A percentile compares a stretch with the other conserved stretches of the same genome.
phyloP scores from a whole-genome alignment of 1,140 invertebrate species.

The Scaptodrosophila lebanonensis region DNA sequence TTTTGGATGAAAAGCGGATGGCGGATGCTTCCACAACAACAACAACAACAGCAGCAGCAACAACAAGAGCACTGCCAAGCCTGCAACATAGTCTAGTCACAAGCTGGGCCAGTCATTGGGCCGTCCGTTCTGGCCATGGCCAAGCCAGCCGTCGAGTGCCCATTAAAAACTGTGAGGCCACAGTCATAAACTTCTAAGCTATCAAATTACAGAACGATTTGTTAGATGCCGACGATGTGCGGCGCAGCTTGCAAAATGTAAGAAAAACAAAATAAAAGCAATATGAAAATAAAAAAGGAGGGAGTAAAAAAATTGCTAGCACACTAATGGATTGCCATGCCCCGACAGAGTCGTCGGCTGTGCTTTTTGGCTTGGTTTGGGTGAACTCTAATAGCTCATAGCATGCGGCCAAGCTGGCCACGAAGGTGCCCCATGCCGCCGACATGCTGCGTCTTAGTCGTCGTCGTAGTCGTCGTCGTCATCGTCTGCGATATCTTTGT shows the following conservation, averaged over 20 bases:
- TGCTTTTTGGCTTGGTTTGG: slow-evolving; percentile 44
- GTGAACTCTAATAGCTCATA: slow-evolving; percentile 74
- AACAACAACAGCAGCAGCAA: too few species aligned
- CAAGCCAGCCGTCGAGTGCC: slow-evolving; percentile 8
- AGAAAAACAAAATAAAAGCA: slow-evolving; percentile 15
- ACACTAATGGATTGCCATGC: slow-evolving; percentile 44
- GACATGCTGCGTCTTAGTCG: slow-evolving; percentile 3
- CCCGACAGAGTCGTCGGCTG: slow-evolving; percentile 14
- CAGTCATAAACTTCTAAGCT: slow-evolving; percentile 73
- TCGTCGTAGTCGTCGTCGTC: slow-evolving; percentile 60
- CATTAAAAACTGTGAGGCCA: slow-evolving; percentile 69
- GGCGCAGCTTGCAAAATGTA: slow-evolving; percentile 1
- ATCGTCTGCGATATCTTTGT: slow-evolving; percentile 66
- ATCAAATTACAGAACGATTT: slow-evolving; percentile 76
- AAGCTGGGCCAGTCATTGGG: not conserved
- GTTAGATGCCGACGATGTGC: slow-evolving; percentile 67
- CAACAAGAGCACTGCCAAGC: not conserved
- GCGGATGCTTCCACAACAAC: too few species aligned
- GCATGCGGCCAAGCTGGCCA: slow-evolving; percentile 50
- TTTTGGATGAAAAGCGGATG: too few species aligned
- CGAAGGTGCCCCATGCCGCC: not conserved
- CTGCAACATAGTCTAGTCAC: slow-evolving; percentile 33
- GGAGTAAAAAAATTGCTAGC: slow-evolving; percentile 1
- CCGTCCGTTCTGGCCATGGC: slow-evolving; percentile 21
- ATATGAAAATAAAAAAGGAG: slow-evolving; percentile 17